Base-by-base conservation (phyloP, 2,113 vertebrate species). In the Prietella phreatophila region DNA sequence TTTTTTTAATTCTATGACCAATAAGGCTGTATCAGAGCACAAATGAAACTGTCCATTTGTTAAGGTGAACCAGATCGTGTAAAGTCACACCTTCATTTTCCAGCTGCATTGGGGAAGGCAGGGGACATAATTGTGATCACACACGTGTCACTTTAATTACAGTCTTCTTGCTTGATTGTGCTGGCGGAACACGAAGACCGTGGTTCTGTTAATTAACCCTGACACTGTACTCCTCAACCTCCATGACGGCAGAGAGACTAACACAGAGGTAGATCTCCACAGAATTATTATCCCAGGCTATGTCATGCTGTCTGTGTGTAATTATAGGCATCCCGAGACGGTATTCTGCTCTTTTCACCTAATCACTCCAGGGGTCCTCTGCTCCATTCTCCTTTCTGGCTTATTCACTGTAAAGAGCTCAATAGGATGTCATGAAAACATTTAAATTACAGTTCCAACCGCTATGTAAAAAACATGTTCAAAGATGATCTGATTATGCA, bases 131-230 rank as follows among this genome's bases (percentile, higher is more conserved):
- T 92, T 91, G 91, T 89, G 90, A 93, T 90, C n/a, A 90, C 93
- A 90, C 92, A 93, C 91, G 92, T 95, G 94, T 93, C 93, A 93
- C 92, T 95, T 95, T 94, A 93, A 95, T 94, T 92, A 94, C 79
- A 79, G 89, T 85, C 84, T 86, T 90, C 91, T 88, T 27, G 71
- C 91, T 89, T 83, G 86, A 92, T 79, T 85, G 39, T 27, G 65
- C 73, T 56, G 87, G 84, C 69, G 39, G 55, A 89, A 89, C 86
- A 85, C 47, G 82, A 89, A 91, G 88, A 90, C 33, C 27, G 88
- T 33, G 88, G 80, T 91, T 92, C 91, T 90, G 88, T 93, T 94
- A 94, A 94, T 95, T 94, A 94, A 94, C 93, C 93, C 91, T 53
- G 61, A 89, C 83, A 88, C 91, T 91, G 58, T 82, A 69, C 89